phyloP scores from a whole-genome alignment of 2,113 vertebrate species.

The Micronisus gabar region DNA sequence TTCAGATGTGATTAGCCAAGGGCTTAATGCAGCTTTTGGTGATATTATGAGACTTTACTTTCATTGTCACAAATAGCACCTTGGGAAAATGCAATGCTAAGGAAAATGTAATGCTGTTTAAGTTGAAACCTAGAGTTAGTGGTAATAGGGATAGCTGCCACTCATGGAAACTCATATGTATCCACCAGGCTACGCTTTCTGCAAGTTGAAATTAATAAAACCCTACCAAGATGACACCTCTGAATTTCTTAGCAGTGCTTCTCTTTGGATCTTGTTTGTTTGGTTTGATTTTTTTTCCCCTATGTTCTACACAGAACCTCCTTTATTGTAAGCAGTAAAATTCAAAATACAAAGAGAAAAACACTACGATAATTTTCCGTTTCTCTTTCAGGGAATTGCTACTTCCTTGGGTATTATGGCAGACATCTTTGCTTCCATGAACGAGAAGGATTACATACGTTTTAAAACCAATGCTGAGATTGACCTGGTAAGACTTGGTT shows the following conservation, averaged over 20 bases:
- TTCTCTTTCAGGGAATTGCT: constrained; percentile 79
- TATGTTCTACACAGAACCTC: not conserved
- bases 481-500: constrained; percentile 76
- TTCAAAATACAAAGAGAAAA: not conserved
- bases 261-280: not conserved
- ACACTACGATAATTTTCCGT: not conserved
- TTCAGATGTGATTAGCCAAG: not conserved
- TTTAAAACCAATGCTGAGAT: constrained; percentile 79
- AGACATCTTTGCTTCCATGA: constrained; percentile 91
- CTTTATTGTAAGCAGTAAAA: not conserved
- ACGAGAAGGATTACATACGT: constrained; percentile 80
- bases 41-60: not conserved
- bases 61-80: not conserved
- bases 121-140: not conserved
- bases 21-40: not conserved
- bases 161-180: not conserved
- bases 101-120: not conserved
- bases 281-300: not conserved
- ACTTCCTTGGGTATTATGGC: constrained; percentile 89
- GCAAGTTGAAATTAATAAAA: not conserved
- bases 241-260: not conserved
- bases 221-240: not conserved
- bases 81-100: not conserved
- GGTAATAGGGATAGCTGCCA: not conserved
- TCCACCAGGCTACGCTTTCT: not conserved